Conservation (phyloP, 2,113 vertebrate genomes). For the Pelecanus crispus region DNA sequence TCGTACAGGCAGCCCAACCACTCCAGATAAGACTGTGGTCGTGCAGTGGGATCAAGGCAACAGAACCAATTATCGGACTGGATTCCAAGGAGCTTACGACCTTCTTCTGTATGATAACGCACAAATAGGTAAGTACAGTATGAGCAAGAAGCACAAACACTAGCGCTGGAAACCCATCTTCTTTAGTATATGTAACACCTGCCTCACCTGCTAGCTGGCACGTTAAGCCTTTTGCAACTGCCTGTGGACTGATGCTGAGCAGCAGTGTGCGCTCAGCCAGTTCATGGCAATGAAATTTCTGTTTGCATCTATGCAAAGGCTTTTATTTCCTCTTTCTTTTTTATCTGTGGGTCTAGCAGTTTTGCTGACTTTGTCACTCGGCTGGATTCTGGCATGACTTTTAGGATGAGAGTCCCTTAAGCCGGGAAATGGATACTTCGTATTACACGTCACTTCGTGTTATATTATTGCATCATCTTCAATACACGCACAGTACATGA, state of each 20-base stretch:
- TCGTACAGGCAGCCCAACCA: constrained; percentile 92
- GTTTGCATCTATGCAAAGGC: neutral
- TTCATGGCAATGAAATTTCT: neutral
- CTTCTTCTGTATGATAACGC: constrained; percentile 96
- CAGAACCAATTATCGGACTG: constrained; percentile 94
- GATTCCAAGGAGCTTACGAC: constrained; percentile 94
- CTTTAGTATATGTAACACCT: neutral
- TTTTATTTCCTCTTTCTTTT: neutral
- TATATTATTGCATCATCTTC: neutral
- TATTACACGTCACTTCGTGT: accelerated
- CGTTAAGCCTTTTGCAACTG: neutral
- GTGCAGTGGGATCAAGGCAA: constrained; percentile 98
- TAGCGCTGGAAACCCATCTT: neutral
- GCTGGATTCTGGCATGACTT: neutral
- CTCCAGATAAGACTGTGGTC: constrained; percentile 94
- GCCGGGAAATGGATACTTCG: neutral
- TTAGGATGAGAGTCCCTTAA: neutral
- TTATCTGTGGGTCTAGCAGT: neutral
- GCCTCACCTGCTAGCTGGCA: neutral
- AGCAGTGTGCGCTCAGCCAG: neutral
- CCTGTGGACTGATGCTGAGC: neutral
- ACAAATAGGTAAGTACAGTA: constrained; percentile 80
- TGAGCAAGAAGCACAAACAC: neutral
- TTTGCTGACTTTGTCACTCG: neutral
- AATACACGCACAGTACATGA: accelerated